Evolutionary conservation across 2,888 invertebrate genomes (phyloP).

Genomic region (Catocala sponsa): DNA sequence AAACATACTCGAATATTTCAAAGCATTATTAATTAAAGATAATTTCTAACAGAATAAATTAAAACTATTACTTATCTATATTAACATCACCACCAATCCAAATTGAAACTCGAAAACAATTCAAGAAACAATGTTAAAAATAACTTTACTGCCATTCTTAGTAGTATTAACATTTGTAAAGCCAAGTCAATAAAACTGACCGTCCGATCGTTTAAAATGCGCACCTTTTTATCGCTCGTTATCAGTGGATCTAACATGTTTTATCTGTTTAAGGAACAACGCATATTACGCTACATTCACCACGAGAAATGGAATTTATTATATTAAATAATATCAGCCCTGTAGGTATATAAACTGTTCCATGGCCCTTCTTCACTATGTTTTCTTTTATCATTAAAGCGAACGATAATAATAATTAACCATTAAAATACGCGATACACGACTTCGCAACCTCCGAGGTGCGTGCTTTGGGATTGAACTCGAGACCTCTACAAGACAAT

Average conservation of each 20-base stretch:
- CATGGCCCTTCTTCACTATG: no score
- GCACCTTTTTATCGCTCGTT: slow-evolving; percentile 48
- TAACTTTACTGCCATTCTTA: slow-evolving; percentile 19
- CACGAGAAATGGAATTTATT: not conserved
- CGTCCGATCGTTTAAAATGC: slow-evolving; percentile 49
- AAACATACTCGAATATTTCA: no score
- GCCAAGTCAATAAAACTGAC: slow-evolving; percentile 45
- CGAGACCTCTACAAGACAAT: no score
- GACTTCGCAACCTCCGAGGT: no score
- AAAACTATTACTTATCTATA: not conserved
- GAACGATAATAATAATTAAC: no score
- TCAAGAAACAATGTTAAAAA: slow-evolving; percentile 21
- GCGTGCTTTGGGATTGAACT: no score
- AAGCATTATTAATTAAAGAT: not conserved
- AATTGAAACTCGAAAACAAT: slow-evolving; percentile 1
- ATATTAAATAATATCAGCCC: no score
- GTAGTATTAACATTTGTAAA: slow-evolving; percentile 39
- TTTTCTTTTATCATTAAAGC: no score
- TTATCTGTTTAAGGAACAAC: slow-evolving; percentile 19
- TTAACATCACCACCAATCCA: not conserved
- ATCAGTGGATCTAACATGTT: slow-evolving; percentile 49
- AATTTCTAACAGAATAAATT: not conserved
- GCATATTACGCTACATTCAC: not conserved
- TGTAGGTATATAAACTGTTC: no score
- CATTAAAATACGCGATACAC: no score